A percentile compares a stretch with the other conserved stretches of the same genome.
These are phyloP conservation scores for Vidua chalybeata DNA, from an alignment of 2,113 vertebrate species.

Conservation along the genomic window DNA sequence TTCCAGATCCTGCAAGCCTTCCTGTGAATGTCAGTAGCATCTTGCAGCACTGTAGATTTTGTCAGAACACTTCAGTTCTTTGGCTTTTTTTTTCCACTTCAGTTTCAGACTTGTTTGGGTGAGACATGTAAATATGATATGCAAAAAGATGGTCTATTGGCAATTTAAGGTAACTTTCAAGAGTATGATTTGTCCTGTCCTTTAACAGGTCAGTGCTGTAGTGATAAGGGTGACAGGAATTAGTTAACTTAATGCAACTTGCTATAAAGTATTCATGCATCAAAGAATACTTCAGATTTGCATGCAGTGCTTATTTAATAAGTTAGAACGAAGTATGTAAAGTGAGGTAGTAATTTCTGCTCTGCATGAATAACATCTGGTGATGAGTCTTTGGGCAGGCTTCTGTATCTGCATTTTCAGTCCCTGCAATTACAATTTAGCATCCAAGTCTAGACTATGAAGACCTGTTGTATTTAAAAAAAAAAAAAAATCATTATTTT, in stretches of 20 bases:
- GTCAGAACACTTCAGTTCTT: background rate
- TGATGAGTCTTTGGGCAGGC: background rate
- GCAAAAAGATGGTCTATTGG: background rate
- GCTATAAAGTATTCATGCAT: background rate
- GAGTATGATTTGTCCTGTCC: background rate
- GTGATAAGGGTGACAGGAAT: background rate
- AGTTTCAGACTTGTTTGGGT: background rate
- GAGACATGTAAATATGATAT: background rate
- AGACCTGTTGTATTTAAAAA: background rate
- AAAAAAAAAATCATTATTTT: background rate
- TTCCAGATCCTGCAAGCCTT: background rate
- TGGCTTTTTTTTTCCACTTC: background rate
- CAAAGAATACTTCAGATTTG: background rate
- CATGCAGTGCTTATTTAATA: background rate
- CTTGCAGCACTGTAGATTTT: background rate
- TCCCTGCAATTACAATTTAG: conserved; percentile 4
- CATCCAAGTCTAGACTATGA: conserved; percentile 20
- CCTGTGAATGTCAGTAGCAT: background rate
- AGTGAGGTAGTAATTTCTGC: conserved; percentile 9
- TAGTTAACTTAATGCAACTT: background rate
- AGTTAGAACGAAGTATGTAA: background rate
- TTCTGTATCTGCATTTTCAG: conserved; percentile 31
- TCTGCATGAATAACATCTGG: background rate
- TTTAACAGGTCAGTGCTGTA: background rate
- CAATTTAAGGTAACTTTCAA: background rate